A percentile compares a stretch with the other conserved stretches of the same genome.
Evolutionary conservation across 2,797 vertebrate genomes (phyloP).

Genomic region (Oreochromis grahami): DNA sequence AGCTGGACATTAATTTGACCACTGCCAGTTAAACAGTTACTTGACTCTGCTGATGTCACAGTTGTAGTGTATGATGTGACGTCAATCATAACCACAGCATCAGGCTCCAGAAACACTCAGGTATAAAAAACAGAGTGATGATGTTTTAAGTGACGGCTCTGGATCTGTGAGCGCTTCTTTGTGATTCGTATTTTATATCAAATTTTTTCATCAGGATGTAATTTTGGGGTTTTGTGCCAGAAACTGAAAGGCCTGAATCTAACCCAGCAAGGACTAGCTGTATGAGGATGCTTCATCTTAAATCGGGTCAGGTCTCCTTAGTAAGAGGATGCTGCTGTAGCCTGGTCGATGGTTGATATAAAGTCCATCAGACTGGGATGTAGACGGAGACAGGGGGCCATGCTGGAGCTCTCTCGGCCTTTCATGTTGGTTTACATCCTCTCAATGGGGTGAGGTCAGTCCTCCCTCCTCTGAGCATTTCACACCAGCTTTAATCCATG

Average conservation of each 20-base stretch:
- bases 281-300: neutral
- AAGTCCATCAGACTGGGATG: neutral
- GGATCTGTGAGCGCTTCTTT: neutral
- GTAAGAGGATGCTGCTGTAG: neutral
- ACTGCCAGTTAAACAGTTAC: neutral
- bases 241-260: neutral
- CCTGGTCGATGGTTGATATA: neutral
- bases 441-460: neutral
- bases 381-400: fast-evolving
- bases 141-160: neutral
- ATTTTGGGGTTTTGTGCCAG: neutral
- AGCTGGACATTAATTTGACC: neutral
- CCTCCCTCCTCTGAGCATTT: neutral
- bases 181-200: neutral
- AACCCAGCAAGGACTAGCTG: neutral
- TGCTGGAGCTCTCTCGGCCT: neutral
- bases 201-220: neutral
- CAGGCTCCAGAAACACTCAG: neutral
- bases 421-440: neutral
- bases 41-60: neutral
- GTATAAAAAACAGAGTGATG: neutral
- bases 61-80: neutral
- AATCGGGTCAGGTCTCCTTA: neutral
- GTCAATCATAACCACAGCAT: neutral
- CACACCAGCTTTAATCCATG: neutral